A percentile compares a stretch with the other conserved stretches of the same genome.
phyloP scores from a whole-genome alignment of 2,113 vertebrate genomes.

The Leiothrix lutea region DNA sequence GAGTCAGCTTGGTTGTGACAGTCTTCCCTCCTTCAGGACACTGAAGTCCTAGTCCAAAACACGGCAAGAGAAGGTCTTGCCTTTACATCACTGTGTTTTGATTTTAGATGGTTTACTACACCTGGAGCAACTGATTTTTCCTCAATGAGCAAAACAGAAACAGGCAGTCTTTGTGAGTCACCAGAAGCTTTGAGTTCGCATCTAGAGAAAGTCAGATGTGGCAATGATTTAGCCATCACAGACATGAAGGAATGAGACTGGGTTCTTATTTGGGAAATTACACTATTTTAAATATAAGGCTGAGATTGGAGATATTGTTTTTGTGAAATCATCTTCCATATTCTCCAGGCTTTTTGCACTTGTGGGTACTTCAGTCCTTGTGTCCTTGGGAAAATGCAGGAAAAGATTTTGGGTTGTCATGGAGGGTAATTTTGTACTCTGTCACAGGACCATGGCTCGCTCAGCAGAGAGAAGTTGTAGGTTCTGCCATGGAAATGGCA shows the following conservation, averaged over 20 bases:
- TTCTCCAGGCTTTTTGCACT: not conserved
- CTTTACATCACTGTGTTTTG: not conserved
- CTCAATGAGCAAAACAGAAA: not conserved
- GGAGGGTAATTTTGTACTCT: not conserved
- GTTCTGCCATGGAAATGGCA: not conserved
- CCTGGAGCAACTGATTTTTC: not conserved
- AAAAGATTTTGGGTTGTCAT: not conserved
- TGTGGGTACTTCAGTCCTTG: not conserved
- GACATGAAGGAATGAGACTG: not conserved
- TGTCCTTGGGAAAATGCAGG: not conserved
- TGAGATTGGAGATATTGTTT: not conserved
- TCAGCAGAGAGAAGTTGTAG: not conserved
- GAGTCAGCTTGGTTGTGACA: not conserved
- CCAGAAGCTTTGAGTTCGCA: not conserved
- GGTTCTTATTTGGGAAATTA: not conserved
- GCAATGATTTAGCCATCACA: not conserved
- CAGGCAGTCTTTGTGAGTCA: not conserved
- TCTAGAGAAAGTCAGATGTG: not conserved
- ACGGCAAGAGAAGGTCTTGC: fast-evolving
- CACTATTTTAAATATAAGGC: not conserved
- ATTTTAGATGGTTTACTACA: not conserved
- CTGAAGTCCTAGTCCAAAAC: not conserved
- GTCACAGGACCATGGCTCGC: not conserved
- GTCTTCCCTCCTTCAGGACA: not conserved
- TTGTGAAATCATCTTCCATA: not conserved